Base-by-base conservation (phyloP, 1,140 invertebrate species). In the Zaprionus ornatus region DNA sequence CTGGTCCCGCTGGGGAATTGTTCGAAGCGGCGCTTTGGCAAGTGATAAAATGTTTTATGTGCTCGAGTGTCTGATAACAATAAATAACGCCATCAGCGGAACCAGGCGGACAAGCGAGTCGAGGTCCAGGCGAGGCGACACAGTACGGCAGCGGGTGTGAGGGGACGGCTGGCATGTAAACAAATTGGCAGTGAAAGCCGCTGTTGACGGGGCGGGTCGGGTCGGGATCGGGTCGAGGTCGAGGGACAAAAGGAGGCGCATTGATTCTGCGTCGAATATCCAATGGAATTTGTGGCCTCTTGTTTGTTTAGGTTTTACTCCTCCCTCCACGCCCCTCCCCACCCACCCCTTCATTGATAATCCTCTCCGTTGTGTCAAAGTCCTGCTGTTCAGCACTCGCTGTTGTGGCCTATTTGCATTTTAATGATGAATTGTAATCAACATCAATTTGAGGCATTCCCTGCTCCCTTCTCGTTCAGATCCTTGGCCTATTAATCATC, bases 21-120 rank as follows among this genome's bases (percentile, higher is more conserved):
- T 71, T 55, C 45, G 48, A 29, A 65, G 56, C 68, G 56, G 54
- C 35, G 57, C 64, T 61, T 59, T 73, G 78, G 69, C 81, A 85
- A 90, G 85, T 90, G 85, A 90, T 90, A 90, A 90, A 90, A 90
- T 90, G 85, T 90, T 90, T 90, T 90, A 90, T 90, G 85, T 90
- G 73, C 76, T 77, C 70, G 85, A 90, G 85, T 90, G 85, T 90
- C 85, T 90, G 85, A 90, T 90, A 90, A 90, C 85, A 90, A 90
- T 90, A 90, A 90, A 90, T 90, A 90, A 90, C 85, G 76, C 78
- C 81, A 90, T 90, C 85, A 88, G 85, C 85, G 75, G 74, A 79
- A 66, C 66, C 45, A n/a, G 32, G 57, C 70, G 63, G 63, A 56
- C 50, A 72, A 32, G 6, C 54, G 29, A 57, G 40, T 10, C 45